Evolutionary conservation across 2,113 vertebrate genomes (phyloP), one percentile per base, ranked within the genome.

Genomic region (Forbesichthys papilliferus): DNA sequence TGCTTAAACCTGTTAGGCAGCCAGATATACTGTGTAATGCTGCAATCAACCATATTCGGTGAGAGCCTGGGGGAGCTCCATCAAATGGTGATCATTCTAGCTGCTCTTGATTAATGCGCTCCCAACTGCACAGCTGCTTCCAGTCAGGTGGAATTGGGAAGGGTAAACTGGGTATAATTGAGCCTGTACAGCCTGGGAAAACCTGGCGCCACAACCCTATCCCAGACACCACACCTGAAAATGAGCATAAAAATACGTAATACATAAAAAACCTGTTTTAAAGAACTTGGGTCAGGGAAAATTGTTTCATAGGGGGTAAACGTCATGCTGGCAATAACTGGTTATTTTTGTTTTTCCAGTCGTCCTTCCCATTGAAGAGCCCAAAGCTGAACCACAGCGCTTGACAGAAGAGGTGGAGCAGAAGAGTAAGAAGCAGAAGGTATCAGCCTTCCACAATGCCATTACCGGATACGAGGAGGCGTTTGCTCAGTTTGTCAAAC

Each of bases 391-490:
- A 54, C 64, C 71, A 4, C 79, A 74, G 69, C 73, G 3, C 34
- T 7, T 65, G 34, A 48, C 42, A 1, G 83, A 85, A 5, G 82
- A 87, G 63, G 58, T 74, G 74, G 87, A 86, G 57, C 88, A 88
- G 71, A 81, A 71, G 48, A 89, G 85, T 77, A 91, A 87, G 64
- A 82, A 68, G 12, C 89, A 87, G 68, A 92, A 87, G 67, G 68
- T 65, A 14, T 60, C 78, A 51, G 74, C 27, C 3, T 20, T 53
- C 20, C 36, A 64, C 11, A 54, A n/a, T 0, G 11, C 66, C 49
- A 90, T 67, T 80, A 80, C 14, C 70, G 90, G 93, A 58, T 95
- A 95, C 81, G 95, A 96, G 84, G 91, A 94, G 78, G 92, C 89
- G 0, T 95, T 95, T 2, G 92, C 95, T 80, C 90, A 92, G 74